A percentile compares a stretch with the other conserved stretches of the same genome.
These are phyloP conservation scores for Scaptodrosophila lebanonensis DNA, from an alignment of 1,140 invertebrate genomes.

Conservation along the genomic window DNA sequence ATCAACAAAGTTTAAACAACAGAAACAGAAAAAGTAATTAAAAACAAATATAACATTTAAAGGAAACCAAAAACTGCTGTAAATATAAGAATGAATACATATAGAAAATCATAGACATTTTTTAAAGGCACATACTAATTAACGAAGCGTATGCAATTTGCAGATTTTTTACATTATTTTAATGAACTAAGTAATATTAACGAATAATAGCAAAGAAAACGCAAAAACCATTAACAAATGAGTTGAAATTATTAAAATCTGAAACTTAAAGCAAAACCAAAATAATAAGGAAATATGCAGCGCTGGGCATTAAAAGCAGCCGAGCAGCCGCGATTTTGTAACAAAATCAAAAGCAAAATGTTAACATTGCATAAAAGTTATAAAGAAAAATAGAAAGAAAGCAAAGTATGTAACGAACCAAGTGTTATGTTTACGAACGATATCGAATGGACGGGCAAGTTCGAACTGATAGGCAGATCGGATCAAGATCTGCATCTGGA, in stretches of 20 bases:
- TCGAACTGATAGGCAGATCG: slow-evolving; percentile 35
- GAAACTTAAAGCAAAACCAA: slow-evolving; percentile 17
- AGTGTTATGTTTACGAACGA: slow-evolving; percentile 33
- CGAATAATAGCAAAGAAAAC: slow-evolving; percentile 8
- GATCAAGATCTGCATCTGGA: slow-evolving; percentile 19
- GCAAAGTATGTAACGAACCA: slow-evolving; percentile 11
- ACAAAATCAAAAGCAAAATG: slow-evolving; percentile 71
- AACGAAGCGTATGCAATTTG: slow-evolving; percentile 61
- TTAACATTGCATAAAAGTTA: slow-evolving; percentile 70
- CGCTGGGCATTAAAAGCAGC: too few relatives aligned
- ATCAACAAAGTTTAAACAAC: slow-evolving; percentile 17
- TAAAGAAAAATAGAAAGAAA: slow-evolving; percentile 15
- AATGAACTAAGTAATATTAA: slow-evolving; percentile 55
- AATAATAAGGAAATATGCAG: slow-evolving; percentile 26
- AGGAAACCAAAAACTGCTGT: slow-evolving; percentile 64
- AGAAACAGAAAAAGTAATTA: slow-evolving; percentile 5
- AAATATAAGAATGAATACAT: slow-evolving; percentile 76
- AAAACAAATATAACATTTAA: slow-evolving; percentile 18
- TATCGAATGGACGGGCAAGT: slow-evolving; percentile 58
- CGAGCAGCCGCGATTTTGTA: slow-evolving; percentile 57
- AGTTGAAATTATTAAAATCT: slow-evolving; percentile 24
- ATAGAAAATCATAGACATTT: slow-evolving; percentile 71
- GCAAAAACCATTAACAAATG: slow-evolving; percentile 40
- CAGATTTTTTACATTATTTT: slow-evolving; percentile 73
- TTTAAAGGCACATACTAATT: slow-evolving; percentile 71